Evolutionary conservation across 1,140 invertebrate species (phyloP), one percentile per base, ranked within the genome.

Genomic region (Linepithema humile): DNA sequence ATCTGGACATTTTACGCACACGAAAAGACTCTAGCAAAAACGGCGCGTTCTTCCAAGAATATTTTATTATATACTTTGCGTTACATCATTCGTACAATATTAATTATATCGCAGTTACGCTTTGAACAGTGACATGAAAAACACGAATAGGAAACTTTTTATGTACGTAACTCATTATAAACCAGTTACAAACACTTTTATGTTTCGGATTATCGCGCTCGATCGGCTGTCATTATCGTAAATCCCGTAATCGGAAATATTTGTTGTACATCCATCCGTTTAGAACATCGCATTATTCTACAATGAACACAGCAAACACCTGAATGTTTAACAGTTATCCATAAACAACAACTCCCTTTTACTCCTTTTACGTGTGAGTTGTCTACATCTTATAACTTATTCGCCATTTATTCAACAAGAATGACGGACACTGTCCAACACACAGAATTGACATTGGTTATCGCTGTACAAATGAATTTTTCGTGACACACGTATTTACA

Each of bases 51-150:
- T 43, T 88, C 69, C 70, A 88, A 87, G 85, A 88, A 87, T 88
- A 85, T 80, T 88, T 88, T 88, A 88, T 88, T 88, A 88, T 53
- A 48, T 53, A 82, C 55, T 70, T 69, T 29, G 5, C 53, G 29
- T 84, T 84, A 88, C 85, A 84, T 50, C 29, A 12, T 80, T 73
- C 77, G 59, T 78, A 82, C 69, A 74, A 17, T 29, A 65, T 78
- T 73, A 65, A 40, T 45, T 84, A 40, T 38, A 72, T 45, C 48
- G 75, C 75, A 70, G 64, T 80, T 78, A 20, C 43, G 32, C 64
- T 55, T 69, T 20, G 12, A 69, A 80, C 45, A 70, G 4, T 38
- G 17, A 70, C 48, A 70, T 69, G 64, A 55, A 55, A 78, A 69
- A 80, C 75, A 80, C 32, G 62, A 67, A 80, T 70, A 43, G 50